A percentile compares a stretch with the other conserved stretches of the same genome.
Evolutionary conservation across 2,888 invertebrate genomes (phyloP).

Genomic region (Drosophila algonquin): DNA sequence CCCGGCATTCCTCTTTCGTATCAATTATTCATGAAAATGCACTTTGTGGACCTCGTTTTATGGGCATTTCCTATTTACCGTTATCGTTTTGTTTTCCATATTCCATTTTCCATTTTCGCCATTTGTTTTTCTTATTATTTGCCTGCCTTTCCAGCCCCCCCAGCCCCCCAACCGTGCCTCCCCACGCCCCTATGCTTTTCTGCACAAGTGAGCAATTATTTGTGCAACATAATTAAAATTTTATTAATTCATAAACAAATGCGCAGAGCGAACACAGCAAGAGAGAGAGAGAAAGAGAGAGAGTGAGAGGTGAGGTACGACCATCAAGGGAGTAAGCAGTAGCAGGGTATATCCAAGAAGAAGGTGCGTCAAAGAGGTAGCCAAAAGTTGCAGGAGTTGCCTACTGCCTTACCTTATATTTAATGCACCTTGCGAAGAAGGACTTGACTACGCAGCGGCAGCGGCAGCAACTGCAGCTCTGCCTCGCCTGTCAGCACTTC

Average conservation of each 20-base stretch:
- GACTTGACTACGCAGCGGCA: constrained; percentile 16
- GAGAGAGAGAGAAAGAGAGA: constrained; percentile 29
- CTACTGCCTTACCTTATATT: neutral
- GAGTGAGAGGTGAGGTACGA: neutral
- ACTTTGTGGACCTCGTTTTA: constrained; percentile 39
- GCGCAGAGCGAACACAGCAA: constrained; percentile 26
- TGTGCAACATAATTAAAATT: constrained; percentile 76
- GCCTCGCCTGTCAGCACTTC: constrained; percentile 58
- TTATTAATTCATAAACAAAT: constrained; percentile 75
- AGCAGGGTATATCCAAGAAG: neutral
- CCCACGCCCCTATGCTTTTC: constrained; percentile 38
- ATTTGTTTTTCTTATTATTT: constrained; percentile 35
- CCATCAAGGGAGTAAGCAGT: neutral
- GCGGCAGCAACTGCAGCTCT: constrained; percentile 19
- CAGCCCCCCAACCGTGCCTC: neutral
- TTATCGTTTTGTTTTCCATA: constrained; percentile 42
- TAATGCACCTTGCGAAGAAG: constrained; percentile 2
- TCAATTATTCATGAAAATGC: constrained; percentile 57
- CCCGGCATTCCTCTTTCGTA: neutral
- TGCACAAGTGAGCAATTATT: constrained; percentile 71
- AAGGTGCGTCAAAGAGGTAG: neutral
- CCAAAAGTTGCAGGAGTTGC: neutral
- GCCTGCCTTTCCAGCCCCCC: constrained; percentile 25
- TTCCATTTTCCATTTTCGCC: constrained; percentile 16
- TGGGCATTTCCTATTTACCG: constrained; percentile 49